Conservation (phyloP, 2,888 invertebrate genomes). For the Dynastes hyllus region DNA sequence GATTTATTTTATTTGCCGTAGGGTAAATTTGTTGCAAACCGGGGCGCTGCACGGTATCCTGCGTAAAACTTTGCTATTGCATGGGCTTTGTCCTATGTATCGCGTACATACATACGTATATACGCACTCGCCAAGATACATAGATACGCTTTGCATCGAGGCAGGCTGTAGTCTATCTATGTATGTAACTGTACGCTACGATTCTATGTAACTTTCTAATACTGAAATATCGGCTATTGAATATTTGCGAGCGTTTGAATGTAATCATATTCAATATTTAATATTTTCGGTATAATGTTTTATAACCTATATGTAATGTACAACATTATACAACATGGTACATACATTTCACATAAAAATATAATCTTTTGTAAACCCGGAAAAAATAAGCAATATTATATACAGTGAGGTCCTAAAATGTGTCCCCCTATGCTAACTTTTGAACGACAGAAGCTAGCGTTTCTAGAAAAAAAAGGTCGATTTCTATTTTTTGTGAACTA, state of each 20-base stretch:
- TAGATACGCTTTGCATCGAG: neutral
- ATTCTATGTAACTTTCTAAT: conserved; percentile 9
- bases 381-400: no score
- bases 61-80: conserved; percentile 35
- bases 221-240: neutral
- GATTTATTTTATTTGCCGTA: conserved; percentile 55
- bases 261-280: no score
- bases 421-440: no score
- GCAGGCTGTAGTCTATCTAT: neutral
- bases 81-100: conserved; percentile 1
- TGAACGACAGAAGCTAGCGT: no score
- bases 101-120: conserved; percentile 20
- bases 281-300: no score
- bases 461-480: no score
- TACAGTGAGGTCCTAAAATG: no score
- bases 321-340: no score
- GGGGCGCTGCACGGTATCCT: conserved; percentile 26
- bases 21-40: conserved; percentile 51
- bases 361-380: no score
- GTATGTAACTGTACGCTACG: neutral
- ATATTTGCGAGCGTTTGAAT: neutral
- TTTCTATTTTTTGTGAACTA: no score
- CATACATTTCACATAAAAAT: no score
- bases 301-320: no score
- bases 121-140: neutral